phyloP scores from a whole-genome alignment of 2,113 vertebrate genomes.

The Suricata suricatta region DNA sequence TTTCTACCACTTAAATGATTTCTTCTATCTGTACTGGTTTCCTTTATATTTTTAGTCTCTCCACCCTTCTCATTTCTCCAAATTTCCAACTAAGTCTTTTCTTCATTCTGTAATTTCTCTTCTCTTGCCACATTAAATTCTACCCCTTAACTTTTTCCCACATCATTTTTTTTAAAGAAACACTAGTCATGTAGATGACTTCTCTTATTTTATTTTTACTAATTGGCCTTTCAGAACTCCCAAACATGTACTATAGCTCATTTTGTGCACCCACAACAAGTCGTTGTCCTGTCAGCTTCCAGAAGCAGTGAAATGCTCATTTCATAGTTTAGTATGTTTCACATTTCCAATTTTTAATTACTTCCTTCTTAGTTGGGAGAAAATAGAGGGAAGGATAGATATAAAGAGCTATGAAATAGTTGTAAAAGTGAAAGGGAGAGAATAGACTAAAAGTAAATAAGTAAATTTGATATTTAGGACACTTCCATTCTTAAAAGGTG shows the following conservation, averaged over 20 bases:
- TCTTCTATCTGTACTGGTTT: not conserved
- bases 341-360: not conserved
- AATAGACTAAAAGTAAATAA: not conserved
- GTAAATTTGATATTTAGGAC: not conserved
- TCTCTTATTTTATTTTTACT: constrained; percentile 36
- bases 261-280: not conserved
- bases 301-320: not conserved
- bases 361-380: not conserved
- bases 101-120: not conserved
- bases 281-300: not conserved
- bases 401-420: not conserved
- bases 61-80: not conserved
- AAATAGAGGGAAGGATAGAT: not conserved
- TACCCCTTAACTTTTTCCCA: not conserved
- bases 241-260: not conserved
- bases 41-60: not conserved
- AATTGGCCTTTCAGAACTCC: not conserved
- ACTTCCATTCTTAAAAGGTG: not conserved
- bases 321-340: not conserved
- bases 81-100: not conserved
- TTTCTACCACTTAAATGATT: not conserved
- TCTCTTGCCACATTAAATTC: not conserved
- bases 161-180: not conserved
- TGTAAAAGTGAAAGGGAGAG: not conserved
- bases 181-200: not conserved